Conservation (phyloP, 1,140 invertebrate genomes). For the Aricia agestis region DNA sequence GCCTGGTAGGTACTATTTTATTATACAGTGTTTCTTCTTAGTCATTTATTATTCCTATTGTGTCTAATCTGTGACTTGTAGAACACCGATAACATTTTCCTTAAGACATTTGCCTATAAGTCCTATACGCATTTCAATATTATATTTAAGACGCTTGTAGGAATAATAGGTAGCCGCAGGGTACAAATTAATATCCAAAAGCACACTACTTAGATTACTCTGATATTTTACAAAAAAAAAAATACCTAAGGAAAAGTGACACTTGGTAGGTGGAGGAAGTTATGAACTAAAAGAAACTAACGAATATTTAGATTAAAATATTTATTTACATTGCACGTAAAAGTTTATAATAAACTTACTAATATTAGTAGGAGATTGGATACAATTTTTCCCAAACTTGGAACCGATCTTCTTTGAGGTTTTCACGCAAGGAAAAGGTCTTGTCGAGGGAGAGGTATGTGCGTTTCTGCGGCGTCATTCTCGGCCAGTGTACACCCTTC, state of each 20-base stretch:
- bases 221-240: too few relatives aligned
- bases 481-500: slow-evolving; percentile 36
- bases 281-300: too few relatives aligned
- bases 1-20: neutral
- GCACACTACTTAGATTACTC: too few relatives aligned
- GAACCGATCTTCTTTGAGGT: slow-evolving; percentile 44
- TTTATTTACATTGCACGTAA: too few relatives aligned
- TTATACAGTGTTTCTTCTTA: neutral
- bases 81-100: neutral
- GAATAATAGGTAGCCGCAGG: too few relatives aligned
- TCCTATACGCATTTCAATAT: too few relatives aligned
- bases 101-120: neutral
- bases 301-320: too few relatives aligned
- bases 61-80: neutral
- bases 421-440: slow-evolving; percentile 30
- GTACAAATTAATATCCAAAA: too few relatives aligned
- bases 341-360: neutral
- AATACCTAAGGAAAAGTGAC: too few relatives aligned
- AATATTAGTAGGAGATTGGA: slow-evolving; percentile 37
- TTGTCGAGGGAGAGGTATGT: slow-evolving; percentile 39
- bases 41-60: neutral
- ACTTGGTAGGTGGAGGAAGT: too few relatives aligned
- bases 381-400: slow-evolving; percentile 48
- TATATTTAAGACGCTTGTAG: too few relatives aligned
- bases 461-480: slow-evolving; percentile 34